Percentiles rank a stretch among this genome's conserved stretches.
Conservation (phyloP, 2,113 vertebrate genomes). For the Hyperoodon ampullatus region DNA sequence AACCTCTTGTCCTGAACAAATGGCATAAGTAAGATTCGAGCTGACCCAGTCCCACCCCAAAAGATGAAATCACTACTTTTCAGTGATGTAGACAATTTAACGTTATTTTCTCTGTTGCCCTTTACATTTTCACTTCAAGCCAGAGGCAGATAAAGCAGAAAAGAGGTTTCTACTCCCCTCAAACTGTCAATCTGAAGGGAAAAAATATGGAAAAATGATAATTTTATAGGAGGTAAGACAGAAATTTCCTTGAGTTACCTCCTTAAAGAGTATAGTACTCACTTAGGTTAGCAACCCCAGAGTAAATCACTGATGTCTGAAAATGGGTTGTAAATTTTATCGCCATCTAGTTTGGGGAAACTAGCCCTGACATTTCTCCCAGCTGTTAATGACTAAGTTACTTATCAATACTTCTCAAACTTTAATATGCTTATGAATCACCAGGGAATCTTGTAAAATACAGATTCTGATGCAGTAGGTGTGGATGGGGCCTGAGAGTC, state of each 20-base stretch:
- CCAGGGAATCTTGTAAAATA: not conserved
- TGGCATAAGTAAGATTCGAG: not conserved
- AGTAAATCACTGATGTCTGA: not conserved
- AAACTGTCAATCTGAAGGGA: not conserved
- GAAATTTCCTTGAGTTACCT: not conserved
- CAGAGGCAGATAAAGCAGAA: not conserved
- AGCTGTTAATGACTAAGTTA: not conserved
- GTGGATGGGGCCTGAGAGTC: not conserved
- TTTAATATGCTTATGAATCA: not conserved
- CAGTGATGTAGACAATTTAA: not conserved
- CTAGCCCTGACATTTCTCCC: not conserved
- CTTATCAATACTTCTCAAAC: not conserved
- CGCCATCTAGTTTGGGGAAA: not conserved
- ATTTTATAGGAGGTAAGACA: not conserved
- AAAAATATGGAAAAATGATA: not conserved
- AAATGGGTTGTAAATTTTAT: not conserved
- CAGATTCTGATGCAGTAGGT: too few relatives aligned
- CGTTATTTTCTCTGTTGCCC: not conserved
- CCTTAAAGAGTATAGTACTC: not conserved
- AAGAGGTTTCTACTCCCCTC: not conserved
- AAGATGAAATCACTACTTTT: conserved; percentile 36
- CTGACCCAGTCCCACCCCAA: not conserved
- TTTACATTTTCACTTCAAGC: conserved; percentile 31
- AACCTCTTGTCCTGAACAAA: conserved; percentile 33
- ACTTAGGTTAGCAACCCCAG: not conserved